A percentile compares a stretch with the other conserved stretches of the same genome.
phyloP scores from a whole-genome alignment of 2,113 vertebrate genomes.

The Psammodynastes pulverulentus region DNA sequence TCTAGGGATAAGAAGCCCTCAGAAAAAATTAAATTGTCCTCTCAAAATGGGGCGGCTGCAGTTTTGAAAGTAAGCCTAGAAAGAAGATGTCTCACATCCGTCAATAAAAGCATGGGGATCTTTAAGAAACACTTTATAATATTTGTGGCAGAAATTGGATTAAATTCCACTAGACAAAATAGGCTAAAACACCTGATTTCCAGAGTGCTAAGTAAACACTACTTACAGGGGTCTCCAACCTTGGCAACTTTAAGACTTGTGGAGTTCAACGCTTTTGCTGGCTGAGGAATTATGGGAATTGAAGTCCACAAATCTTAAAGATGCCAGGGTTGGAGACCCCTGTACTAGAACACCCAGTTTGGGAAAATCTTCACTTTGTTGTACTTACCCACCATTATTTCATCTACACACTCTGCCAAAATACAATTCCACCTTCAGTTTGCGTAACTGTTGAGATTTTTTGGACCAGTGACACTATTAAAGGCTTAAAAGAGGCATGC shows the following conservation, averaged over 20 bases:
- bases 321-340: too few species aligned
- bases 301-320: too few species aligned
- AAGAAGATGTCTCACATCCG: not conserved
- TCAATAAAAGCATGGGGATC: not conserved
- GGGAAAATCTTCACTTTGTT: not conserved
- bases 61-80: slow-evolving; percentile 17
- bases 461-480: not conserved
- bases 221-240: too few species aligned
- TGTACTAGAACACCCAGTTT: not conserved
- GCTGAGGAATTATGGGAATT: too few species aligned
- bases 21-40: slow-evolving; percentile 20
- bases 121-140: not conserved
- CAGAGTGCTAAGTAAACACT: not conserved
- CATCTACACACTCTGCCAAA: not conserved
- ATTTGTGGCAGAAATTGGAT: not conserved
- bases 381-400: not conserved
- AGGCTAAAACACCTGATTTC: not conserved
- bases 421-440: not conserved
- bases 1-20: not conserved
- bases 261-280: too few species aligned
- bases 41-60: slow-evolving; percentile 23
- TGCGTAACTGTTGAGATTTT: not conserved
- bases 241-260: too few species aligned
- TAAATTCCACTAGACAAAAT: not conserved
- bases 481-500: not conserved